Percentiles rank a stretch among this genome's conserved stretches.
These are phyloP conservation scores for Drusus annulatus DNA, from an alignment of 1,140 invertebrate species.

Conservation along the genomic window DNA sequence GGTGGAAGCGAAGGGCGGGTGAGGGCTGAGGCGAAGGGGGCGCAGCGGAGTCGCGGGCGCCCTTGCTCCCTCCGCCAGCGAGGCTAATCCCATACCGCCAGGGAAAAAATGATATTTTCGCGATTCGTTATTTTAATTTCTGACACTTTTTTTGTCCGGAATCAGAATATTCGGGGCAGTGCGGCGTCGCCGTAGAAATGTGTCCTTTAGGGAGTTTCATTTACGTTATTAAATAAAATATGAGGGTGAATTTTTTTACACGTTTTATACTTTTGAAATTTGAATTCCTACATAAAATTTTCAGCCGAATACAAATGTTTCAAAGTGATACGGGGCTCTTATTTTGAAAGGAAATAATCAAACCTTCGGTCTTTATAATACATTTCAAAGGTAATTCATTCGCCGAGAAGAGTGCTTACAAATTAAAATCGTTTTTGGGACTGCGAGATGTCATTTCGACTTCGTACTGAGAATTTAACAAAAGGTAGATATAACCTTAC, in stretches of 20 bases:
- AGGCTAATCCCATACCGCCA: slow-evolving; percentile 54
- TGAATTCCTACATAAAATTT: slow-evolving; percentile 51
- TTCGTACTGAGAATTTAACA: neutral
- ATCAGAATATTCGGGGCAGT: slow-evolving; percentile 49
- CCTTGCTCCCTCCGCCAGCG: slow-evolving; percentile 11
- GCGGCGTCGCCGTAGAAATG: slow-evolving; percentile 48
- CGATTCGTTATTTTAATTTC: slow-evolving; percentile 60
- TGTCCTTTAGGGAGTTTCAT: slow-evolving; percentile 58
- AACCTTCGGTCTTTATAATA: slow-evolving; percentile 47
- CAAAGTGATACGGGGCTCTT: slow-evolving; percentile 56
- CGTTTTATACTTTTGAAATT: slow-evolving; percentile 50
- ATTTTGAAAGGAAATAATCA: slow-evolving; percentile 56
- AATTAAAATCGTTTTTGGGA: slow-evolving; percentile 51
- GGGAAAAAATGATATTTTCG: slow-evolving; percentile 56
- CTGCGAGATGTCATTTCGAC: slow-evolving; percentile 16
- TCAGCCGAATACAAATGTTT: slow-evolving; percentile 48
- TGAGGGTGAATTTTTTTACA: slow-evolving; percentile 58
- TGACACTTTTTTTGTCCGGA: slow-evolving; percentile 58
- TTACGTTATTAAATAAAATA: slow-evolving; percentile 60
- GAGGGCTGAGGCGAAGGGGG: neutral
- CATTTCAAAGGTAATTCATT: slow-evolving; percentile 56
- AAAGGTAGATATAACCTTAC: too few relatives aligned
- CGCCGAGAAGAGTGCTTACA: slow-evolving; percentile 54
- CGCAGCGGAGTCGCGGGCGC: neutral
- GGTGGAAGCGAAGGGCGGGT: neutral